Conservation (phyloP, 2,797 vertebrate species). For the Eidolon dupreanum region DNA sequence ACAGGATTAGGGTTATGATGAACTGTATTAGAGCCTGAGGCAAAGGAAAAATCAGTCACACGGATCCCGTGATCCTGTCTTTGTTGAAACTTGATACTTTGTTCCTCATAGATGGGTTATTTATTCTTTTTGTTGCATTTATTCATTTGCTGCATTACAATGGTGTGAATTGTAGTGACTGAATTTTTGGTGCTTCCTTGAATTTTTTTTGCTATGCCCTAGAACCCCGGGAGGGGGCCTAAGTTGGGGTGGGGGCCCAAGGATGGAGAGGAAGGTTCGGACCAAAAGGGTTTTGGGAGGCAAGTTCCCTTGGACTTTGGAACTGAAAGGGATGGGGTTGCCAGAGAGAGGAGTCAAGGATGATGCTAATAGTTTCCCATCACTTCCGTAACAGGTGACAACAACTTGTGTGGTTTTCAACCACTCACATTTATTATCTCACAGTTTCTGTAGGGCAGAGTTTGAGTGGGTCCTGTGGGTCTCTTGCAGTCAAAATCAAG, state of each 20-base stretch:
- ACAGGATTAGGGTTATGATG: neutral
- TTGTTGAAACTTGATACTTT: neutral
- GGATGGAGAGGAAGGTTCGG: neutral
- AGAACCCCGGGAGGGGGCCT: neutral
- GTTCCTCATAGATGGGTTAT: neutral
- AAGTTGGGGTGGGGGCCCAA: neutral
- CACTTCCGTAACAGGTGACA: neutral
- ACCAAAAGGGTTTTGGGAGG: neutral
- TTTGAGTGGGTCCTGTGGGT: too few relatives aligned
- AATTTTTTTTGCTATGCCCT: neutral
- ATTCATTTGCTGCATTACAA: neutral
- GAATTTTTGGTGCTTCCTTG: neutral
- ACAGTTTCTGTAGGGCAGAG: neutral
- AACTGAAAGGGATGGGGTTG: neutral
- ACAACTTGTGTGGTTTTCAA: neutral
- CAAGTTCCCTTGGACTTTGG: neutral
- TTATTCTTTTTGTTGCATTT: neutral
- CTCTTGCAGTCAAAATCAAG: neutral
- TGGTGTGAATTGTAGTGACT: neutral
- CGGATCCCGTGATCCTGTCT: neutral
- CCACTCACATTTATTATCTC: neutral
- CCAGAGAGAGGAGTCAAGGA: neutral
- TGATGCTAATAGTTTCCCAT: neutral
- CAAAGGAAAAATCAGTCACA: neutral
- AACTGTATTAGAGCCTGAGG: neutral